These are phyloP conservation scores for Stomatorhinus walkeri DNA, from an alignment of 2,797 vertebrate genomes.

Conservation along the genomic window DNA sequence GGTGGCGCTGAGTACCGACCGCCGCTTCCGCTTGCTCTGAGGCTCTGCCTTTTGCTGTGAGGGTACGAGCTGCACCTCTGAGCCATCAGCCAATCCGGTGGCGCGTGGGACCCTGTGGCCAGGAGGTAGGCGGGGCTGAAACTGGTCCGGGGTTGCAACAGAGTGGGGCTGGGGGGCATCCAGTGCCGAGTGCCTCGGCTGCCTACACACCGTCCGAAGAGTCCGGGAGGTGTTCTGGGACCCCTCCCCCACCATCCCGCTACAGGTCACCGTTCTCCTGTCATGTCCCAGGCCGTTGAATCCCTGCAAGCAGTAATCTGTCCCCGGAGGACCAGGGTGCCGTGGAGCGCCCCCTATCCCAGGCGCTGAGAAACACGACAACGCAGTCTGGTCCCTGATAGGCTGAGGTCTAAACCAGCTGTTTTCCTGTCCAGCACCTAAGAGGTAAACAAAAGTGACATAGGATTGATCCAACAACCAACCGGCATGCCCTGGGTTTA, in stretches of 20 bases:
- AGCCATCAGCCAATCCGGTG: constrained; percentile 14
- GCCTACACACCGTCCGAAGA: neutral
- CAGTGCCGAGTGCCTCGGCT: neutral
- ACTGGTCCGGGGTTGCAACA: neutral
- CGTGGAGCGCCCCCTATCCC: neutral
- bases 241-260: neutral
- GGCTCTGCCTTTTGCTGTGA: neutral
- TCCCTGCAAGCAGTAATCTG: neutral
- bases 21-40: neutral
- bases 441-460: neutral
- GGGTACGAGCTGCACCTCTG: neutral
- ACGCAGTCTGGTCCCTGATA: neutral
- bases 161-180: neutral
- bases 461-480: neutral
- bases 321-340: neutral
- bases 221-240: neutral
- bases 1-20: constrained; percentile 27
- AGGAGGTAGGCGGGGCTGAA: neutral
- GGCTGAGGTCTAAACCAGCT: neutral
- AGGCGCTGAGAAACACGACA: neutral
- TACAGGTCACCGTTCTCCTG: neutral
- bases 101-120: constrained; percentile 18
- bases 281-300: neutral
- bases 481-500: neutral
- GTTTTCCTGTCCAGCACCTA: neutral